Percentiles rank a stretch among this genome's conserved stretches.
Evolutionary conservation across 2,113 vertebrate species (phyloP).

Genomic region (Taurulus bubalis): DNA sequence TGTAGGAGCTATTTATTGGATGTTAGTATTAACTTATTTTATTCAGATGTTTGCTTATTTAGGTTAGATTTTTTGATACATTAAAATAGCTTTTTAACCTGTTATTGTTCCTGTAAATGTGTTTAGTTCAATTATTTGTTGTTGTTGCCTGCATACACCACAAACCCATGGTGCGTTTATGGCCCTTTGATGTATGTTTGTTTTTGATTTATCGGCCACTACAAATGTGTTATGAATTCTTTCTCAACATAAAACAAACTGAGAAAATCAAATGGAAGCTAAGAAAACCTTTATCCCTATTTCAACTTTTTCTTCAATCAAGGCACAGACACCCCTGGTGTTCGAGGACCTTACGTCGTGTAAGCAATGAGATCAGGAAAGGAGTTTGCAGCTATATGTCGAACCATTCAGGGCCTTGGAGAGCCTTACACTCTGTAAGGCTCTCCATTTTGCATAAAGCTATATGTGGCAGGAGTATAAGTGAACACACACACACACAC

Average conservation of each 20-base stretch:
- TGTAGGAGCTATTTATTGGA: background rate
- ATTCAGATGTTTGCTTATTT: background rate
- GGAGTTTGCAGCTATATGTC: background rate
- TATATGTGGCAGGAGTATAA: background rate
- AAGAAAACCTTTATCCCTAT: background rate
- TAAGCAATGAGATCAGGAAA: background rate
- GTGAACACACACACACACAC: slow-evolving; percentile 20
- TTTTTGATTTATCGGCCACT: background rate
- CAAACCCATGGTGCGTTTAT: background rate
- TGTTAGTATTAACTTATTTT: too few relatives aligned
- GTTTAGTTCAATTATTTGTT: too few relatives aligned
- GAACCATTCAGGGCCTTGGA: background rate
- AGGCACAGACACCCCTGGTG: background rate
- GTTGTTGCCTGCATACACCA: background rate
- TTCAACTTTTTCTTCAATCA: background rate
- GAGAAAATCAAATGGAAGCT: background rate
- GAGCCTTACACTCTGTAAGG: too few relatives aligned
- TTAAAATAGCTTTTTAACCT: background rate
- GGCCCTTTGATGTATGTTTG: background rate
- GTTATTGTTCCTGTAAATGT: too few relatives aligned
- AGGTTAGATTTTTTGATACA: background rate
- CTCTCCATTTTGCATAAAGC: slow-evolving; percentile 9
- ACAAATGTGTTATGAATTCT: background rate
- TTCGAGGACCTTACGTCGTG: background rate
- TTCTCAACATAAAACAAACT: background rate